A percentile compares a stretch with the other conserved stretches of the same genome.
Conservation (phyloP, 2,113 vertebrate species). For the Bothrops jararaca region DNA sequence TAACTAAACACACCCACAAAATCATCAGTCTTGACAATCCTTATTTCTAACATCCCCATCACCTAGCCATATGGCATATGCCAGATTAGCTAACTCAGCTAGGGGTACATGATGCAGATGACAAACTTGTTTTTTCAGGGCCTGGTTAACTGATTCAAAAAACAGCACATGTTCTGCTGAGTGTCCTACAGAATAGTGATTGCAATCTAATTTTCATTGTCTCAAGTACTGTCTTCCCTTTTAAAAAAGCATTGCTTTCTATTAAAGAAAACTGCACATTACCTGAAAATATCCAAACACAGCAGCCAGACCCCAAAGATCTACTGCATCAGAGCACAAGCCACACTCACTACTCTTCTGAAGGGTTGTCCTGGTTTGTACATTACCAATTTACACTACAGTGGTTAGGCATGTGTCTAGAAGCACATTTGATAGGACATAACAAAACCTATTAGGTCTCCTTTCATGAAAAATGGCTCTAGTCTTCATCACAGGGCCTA, state of each 20-base stretch:
- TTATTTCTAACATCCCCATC: background rate
- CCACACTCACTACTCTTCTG: background rate
- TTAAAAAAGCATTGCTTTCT: background rate
- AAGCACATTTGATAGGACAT: background rate
- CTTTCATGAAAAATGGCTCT: background rate
- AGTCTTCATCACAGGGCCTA: background rate
- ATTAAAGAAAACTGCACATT: background rate
- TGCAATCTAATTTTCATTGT: background rate
- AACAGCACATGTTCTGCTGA: background rate
- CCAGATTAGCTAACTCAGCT: background rate
- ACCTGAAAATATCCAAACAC: background rate
- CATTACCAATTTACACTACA: background rate
- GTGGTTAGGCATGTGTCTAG: background rate
- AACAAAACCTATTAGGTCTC: background rate
- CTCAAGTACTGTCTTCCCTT: background rate
- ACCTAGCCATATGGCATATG: background rate
- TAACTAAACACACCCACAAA: background rate
- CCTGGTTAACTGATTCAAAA: background rate
- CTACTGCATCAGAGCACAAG: background rate
- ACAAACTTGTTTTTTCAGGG: background rate
- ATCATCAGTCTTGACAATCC: background rate
- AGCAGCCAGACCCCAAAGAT: background rate
- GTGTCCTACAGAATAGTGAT: background rate
- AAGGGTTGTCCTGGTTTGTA: background rate
- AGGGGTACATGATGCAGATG: background rate